phyloP scores from a whole-genome alignment of 2,113 vertebrate genomes.

The Formicarius rufipectus region DNA sequence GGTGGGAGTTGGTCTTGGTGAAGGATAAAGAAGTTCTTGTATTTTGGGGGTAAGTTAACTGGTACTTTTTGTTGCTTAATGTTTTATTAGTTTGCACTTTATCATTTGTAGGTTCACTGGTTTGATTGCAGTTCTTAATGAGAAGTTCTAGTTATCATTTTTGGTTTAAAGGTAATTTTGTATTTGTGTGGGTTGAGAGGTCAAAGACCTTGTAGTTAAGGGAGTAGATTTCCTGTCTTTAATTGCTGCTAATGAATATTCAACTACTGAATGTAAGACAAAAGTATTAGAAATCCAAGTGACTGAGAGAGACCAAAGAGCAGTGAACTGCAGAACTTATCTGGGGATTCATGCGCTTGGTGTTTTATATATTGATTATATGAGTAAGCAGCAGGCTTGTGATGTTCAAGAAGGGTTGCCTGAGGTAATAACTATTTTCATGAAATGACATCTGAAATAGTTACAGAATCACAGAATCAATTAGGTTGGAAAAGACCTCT shows the following conservation, averaged over 20 bases:
- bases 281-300: not conserved
- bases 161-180: not conserved
- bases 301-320: not conserved
- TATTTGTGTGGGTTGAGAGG: not conserved
- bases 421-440: not conserved
- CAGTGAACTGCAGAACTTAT: not conserved
- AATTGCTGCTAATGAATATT: constrained; percentile 1
- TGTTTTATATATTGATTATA: not conserved
- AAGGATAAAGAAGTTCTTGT: not conserved
- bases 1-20: not conserved
- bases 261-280: not conserved
- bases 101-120: not conserved
- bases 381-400: not conserved
- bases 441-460: not conserved
- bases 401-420: not conserved
- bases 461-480: not conserved
- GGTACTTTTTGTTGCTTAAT: not conserved
- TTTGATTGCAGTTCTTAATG: not conserved
- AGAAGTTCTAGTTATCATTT: not conserved
- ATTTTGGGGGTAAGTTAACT: not conserved
- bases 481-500: not conserved
- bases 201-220: not conserved
- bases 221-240: not conserved
- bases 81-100: not conserved
- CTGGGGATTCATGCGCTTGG: not conserved